Base-by-base conservation (phyloP, 2,113 vertebrate species). In the Butorides virescens region DNA sequence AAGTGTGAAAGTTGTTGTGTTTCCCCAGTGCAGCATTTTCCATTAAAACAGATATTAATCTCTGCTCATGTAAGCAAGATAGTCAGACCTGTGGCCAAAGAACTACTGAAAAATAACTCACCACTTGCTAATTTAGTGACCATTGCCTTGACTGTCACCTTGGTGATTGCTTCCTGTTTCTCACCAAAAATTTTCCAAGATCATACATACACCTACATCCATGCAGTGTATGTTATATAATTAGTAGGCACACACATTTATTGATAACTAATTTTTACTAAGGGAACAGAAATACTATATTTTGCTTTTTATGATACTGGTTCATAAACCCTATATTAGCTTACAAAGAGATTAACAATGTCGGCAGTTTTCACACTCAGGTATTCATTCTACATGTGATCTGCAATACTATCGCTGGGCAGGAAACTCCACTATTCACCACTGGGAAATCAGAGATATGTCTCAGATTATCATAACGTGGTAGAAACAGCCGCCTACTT, bases 401-500 rank as follows among this genome's bases (percentile, higher is more conserved):
- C 96, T 98, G 97, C 89, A 97, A 92, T 78, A 95, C 94, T 95
- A 96, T 88, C 95, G 96, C 94, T 97, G 96, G 96, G 95, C 84
- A 98, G 93, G 95, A 90, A 97, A 95, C 97, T 98, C 98, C 98
- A 97, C 97, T 98, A 98, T 98, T 98, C 98, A 98, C 98, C 98
- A 97, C 98, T 98, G 98, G 95, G 97, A 98, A 97, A 98, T 98
- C 97, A 98, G 98, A 98, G 96, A 97, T 98, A 97, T 88, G 98
- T 94, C 97, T 98, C 98, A 98, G 98, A 98, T 98, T 98, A 98
- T 98, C 98, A 98, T 97, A 99, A 98, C 93, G 98, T 98, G 98
- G 98, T 99, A 99, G 98, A 99, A 99, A 99, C 97, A 98, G 98
- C 98, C 97, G 99, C 99, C 99, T 99, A 99, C 99, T 99, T 99